Conservation (phyloP, 2,888 invertebrate species). For the Argyresthia albistria region DNA sequence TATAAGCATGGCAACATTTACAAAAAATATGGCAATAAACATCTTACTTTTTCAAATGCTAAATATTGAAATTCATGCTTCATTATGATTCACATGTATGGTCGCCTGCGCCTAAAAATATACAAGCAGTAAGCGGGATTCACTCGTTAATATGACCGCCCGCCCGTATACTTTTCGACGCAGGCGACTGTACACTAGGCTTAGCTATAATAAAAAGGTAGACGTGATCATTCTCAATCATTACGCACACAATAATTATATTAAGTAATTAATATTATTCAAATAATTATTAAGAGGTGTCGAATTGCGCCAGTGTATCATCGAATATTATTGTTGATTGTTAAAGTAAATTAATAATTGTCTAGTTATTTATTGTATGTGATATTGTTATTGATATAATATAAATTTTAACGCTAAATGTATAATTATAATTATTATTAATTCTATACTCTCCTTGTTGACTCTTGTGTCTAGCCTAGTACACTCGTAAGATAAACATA, state of each 20-base stretch:
- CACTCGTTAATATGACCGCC: no score
- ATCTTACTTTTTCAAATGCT: no score
- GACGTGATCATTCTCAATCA: constrained; percentile 44
- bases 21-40: no score
- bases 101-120: no score
- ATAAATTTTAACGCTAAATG: constrained; percentile 59
- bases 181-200: no score
- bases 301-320: constrained; percentile 37
- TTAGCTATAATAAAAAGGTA: neutral
- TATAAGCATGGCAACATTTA: no score
- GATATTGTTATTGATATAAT: constrained; percentile 68
- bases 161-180: no score
- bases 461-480: constrained; percentile 57
- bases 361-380: constrained; percentile 62
- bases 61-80: no score
- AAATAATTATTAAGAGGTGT: constrained; percentile 5
- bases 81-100: no score
- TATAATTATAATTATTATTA: constrained; percentile 35
- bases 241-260: constrained; percentile 46
- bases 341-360: constrained; percentile 53
- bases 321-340: constrained; percentile 66
- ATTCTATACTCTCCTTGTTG: constrained; percentile 63
- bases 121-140: no score
- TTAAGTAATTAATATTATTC: constrained; percentile 29
- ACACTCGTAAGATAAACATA: constrained; percentile 6